Base-by-base conservation (phyloP, 2,113 vertebrate species). In the Callocephalon fimbriatum region DNA sequence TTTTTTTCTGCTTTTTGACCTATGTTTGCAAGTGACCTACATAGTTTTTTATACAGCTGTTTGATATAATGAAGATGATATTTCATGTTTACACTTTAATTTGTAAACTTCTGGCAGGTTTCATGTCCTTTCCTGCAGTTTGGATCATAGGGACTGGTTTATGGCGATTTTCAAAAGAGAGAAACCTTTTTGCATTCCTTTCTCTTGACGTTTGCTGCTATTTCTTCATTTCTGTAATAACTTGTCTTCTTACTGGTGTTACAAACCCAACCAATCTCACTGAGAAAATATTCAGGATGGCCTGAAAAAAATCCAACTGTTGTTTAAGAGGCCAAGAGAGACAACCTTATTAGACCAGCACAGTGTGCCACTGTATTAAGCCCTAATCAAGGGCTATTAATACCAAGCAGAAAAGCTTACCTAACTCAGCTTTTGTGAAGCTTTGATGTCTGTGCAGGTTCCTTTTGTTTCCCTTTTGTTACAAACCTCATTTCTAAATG, bases 381-480 rank as follows among this genome's bases (percentile, higher is more conserved):
- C 23, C 35, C 42, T 35, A 2, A 5, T 2, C n/a, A 53, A 44
- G 58, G 67, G 47, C 72, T 37, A 1, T 7, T 26, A 12, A 5
- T 12, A 4, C 0, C 38, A 37, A 62, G 15, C 37, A 38, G 61
- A 6, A 40, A 7, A 21, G 13, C 32, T 58, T 19, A 7, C 27
- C 76, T 35, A 27, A 0, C 54, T 3, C 7, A 12, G 19, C 29
- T 47, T 21, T 47, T 11, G 70, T 29, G 31, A 19, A 44, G 65
- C 65, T 45, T 37, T 21, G 66, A 3, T 5, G 7, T 3, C 59
- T 14, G 10, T 1, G 17, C 65, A 13, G 35, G 15, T 1, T 51
- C 56, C 16, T 37, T 42, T 25, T 3, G 4, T 5, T 10, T 27
- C 61, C 54, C 15, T 17, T 29, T 3, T 2, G 1, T 1, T 5